These are phyloP conservation scores for Sweltsa coloradensis DNA, from an alignment of 1,140 invertebrate genomes.

Conservation along the genomic window DNA sequence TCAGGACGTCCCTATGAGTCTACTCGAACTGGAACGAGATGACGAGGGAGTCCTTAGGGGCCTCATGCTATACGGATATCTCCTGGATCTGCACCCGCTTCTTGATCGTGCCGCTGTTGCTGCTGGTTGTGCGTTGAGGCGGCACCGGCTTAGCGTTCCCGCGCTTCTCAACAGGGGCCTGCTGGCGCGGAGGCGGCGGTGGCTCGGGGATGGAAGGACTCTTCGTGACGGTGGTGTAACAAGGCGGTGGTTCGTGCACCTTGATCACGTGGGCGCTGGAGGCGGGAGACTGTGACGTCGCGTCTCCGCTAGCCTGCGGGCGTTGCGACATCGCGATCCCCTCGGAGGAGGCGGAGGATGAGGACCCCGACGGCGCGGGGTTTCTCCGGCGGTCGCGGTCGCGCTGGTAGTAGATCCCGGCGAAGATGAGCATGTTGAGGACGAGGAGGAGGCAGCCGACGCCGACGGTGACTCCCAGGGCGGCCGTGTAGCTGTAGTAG, in stretches of 20 bases:
- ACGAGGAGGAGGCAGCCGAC: conserved; percentile 76
- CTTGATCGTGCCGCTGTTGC: conserved; percentile 36
- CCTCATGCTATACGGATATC: conserved; percentile 48
- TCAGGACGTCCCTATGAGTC: no score
- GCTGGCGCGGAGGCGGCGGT: conserved; percentile 16
- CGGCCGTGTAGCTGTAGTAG: conserved; percentile 61
- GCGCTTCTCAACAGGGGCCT: neutral
- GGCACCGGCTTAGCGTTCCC: conserved; percentile 29
- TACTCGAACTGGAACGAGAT: no score
- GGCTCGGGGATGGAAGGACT: conserved; percentile 27
- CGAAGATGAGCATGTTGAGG: conserved; percentile 77
- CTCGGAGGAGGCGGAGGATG: conserved; percentile 17
- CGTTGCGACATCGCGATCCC: conserved; percentile 32
- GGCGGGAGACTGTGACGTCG: neutral
- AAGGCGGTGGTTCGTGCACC: conserved; percentile 26
- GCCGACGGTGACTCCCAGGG: conserved; percentile 77
- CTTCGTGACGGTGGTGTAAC: conserved; percentile 19
- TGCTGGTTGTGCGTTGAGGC: conserved; percentile 28
- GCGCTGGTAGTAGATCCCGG: conserved; percentile 75
- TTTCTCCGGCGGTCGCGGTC: conserved; percentile 36
- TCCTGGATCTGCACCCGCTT: conserved; percentile 54
- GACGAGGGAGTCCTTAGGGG: no score
- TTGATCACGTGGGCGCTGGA: conserved; percentile 8
- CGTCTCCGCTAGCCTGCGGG: conserved; percentile 1
- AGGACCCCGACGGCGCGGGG: conserved; percentile 24